These are phyloP conservation scores for Musca domestica DNA, from an alignment of 1,140 invertebrate genomes.

Conservation along the genomic window DNA sequence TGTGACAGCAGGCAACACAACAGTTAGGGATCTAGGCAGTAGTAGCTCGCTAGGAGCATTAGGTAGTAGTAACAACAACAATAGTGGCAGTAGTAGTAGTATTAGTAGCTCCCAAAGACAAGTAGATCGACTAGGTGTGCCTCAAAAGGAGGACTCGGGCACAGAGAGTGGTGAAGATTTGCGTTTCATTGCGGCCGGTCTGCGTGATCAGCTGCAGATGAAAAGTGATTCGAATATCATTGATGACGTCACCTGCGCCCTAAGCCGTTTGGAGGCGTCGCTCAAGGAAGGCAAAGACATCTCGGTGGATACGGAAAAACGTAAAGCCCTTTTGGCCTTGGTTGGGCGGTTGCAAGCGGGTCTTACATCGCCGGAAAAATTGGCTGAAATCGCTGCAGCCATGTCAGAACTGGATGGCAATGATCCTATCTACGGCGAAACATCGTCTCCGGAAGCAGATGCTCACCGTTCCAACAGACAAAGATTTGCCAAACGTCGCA, in stretches of 20 bases:
- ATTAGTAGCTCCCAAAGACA: conserved; percentile 30
- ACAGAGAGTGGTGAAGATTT: conserved; percentile 69
- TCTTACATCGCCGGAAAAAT: conserved; percentile 58
- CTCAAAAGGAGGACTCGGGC: conserved; percentile 61
- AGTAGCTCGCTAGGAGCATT: conserved; percentile 9
- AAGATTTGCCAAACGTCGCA: conserved; percentile 54
- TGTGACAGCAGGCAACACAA: conserved; percentile 27
- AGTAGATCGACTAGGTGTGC: conserved; percentile 42
- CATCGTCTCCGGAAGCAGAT: conserved; percentile 26
- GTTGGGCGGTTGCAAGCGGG: conserved; percentile 74
- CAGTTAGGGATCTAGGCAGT: neutral
- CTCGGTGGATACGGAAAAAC: conserved; percentile 57
- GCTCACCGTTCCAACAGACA: conserved; percentile 40
- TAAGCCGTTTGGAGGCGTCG: conserved; percentile 70
- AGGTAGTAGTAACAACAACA: neutral
- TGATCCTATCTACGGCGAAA: conserved; percentile 25
- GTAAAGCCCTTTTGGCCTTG: conserved; percentile 67
- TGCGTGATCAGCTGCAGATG: conserved; percentile 46
- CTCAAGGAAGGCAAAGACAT: conserved; percentile 60
- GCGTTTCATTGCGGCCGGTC: conserved; percentile 50
- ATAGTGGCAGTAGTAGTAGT: conserved; percentile 13
- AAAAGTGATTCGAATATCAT: conserved; percentile 59
- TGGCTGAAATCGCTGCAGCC: conserved; percentile 32
- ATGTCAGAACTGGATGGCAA: conserved; percentile 6
- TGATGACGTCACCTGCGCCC: conserved; percentile 74